Evolutionary conservation across 2,888 invertebrate genomes (phyloP).

Genomic region (Herminia tarsipennalis): DNA sequence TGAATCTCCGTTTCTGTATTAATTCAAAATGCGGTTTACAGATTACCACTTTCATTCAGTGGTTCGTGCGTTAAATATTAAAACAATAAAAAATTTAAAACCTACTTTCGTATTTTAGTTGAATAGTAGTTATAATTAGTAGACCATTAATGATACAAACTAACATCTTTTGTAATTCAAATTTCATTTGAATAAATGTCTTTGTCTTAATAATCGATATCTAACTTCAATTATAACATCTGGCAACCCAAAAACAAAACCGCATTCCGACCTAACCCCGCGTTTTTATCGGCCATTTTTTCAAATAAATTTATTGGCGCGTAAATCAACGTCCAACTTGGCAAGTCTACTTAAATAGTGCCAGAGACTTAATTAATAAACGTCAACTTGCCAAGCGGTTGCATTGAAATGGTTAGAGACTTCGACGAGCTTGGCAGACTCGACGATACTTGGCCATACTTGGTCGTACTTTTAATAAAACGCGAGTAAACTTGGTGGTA

Average conservation of each 20-base stretch:
- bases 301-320: constrained; percentile 38
- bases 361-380: constrained; percentile 44
- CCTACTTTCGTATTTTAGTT: too few relatives aligned
- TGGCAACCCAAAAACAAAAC: not conserved
- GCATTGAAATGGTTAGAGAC: constrained; percentile 16
- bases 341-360: constrained; percentile 40
- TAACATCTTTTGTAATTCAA: too few relatives aligned
- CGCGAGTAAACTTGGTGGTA: constrained; percentile 21
- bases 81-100: too few relatives aligned
- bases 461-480: constrained; percentile 24
- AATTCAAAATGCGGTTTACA: too few relatives aligned
- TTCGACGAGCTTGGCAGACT: constrained; percentile 20
- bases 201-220: too few relatives aligned
- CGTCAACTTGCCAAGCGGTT: constrained; percentile 33
- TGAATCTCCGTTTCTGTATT: too few relatives aligned
- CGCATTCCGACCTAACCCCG: constrained; percentile 10
- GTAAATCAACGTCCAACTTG: constrained; percentile 42
- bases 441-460: constrained; percentile 10
- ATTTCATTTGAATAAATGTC: too few relatives aligned
- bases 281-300: constrained; percentile 20
- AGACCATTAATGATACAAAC: too few relatives aligned
- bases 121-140: too few relatives aligned
- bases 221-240: not conserved
- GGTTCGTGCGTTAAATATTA: too few relatives aligned
- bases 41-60: too few relatives aligned